Evolutionary conservation across 2,888 invertebrate species (phyloP).

Genomic region (Drosophila subsilvestris): DNA sequence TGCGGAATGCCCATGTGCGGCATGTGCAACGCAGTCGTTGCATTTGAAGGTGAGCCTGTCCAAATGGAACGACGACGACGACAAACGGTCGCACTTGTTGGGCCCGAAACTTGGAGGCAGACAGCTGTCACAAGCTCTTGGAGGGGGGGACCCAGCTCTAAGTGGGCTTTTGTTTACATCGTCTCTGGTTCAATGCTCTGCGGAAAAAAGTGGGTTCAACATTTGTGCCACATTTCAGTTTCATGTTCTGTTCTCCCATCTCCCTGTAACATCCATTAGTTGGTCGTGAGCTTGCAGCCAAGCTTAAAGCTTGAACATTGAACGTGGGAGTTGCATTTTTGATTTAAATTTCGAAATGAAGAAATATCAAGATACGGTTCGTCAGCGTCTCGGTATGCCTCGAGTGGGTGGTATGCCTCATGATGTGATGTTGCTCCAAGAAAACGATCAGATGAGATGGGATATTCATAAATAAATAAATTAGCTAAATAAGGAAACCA

Average conservation of each 20-base stretch:
- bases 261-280: conserved; percentile 15
- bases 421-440: conserved; percentile 21
- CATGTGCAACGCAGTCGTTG: conserved; percentile 27
- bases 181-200: conserved; percentile 27
- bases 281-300: not conserved
- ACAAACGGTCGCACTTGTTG: conserved; percentile 38
- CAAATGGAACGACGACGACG: conserved; percentile 51
- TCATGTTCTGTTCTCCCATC: conserved; percentile 12
- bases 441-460: conserved; percentile 32
- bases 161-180: conserved; percentile 30
- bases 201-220: conserved; percentile 5
- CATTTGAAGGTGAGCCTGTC: conserved; percentile 68
- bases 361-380: conserved; percentile 32
- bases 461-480: conserved; percentile 46
- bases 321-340: conserved; percentile 44
- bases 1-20: conserved; percentile 36
- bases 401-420: conserved; percentile 50
- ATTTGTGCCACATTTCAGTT: conserved; percentile 1
- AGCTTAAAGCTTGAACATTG: conserved; percentile 22
- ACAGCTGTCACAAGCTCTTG: conserved; percentile 35
- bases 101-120: conserved; percentile 32
- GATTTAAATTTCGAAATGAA: conserved; percentile 12
- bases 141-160: conserved; percentile 22
- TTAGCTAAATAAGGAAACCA: conserved; percentile 47
- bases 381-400: conserved; percentile 62